A percentile compares a stretch with the other conserved stretches of the same genome.
Conservation (phyloP, 2,113 vertebrate species). For the Argyrosomus japonicus region DNA sequence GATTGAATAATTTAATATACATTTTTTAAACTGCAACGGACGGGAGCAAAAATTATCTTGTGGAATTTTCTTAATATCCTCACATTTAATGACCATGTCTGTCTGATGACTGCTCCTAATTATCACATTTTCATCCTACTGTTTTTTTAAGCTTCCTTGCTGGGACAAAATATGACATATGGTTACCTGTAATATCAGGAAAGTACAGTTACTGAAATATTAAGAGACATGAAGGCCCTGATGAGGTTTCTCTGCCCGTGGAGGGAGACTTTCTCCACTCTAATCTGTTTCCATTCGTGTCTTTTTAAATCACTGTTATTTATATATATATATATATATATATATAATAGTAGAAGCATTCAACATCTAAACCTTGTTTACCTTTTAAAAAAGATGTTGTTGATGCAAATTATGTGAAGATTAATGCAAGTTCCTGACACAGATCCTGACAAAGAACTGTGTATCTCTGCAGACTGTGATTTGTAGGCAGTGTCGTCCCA, state of each 20-base stretch:
- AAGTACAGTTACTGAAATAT: constrained; percentile 47
- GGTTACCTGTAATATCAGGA: constrained; percentile 31
- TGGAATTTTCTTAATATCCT: constrained; percentile 70
- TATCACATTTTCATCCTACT: constrained; percentile 40
- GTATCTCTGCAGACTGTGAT: not conserved
- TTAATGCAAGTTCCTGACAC: too few relatives aligned
- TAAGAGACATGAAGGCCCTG: not conserved
- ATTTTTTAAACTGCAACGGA: constrained; percentile 49
- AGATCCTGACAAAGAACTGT: too few relatives aligned
- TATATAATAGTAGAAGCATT: too few relatives aligned
- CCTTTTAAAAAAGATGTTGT: not conserved
- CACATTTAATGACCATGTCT: constrained; percentile 62
- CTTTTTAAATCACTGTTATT: not conserved
- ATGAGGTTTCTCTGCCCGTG: not conserved
- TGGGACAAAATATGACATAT: constrained; percentile 10
- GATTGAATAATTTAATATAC: constrained; percentile 74
- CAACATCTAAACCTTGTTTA: not conserved
- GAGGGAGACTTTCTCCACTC: not conserved
- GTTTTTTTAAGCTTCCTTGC: constrained; percentile 29
- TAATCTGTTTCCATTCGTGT: too few relatives aligned
- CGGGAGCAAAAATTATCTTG: constrained; percentile 47
- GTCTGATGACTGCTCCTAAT: constrained; percentile 59
- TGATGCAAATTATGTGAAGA: not conserved
- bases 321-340: too few relatives aligned
- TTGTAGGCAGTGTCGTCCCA: not conserved